Percentiles rank a stretch among this genome's conserved stretches.
Evolutionary conservation across 1,140 invertebrate genomes (phyloP).

Genomic region (Leptinotarsa lineolata): DNA sequence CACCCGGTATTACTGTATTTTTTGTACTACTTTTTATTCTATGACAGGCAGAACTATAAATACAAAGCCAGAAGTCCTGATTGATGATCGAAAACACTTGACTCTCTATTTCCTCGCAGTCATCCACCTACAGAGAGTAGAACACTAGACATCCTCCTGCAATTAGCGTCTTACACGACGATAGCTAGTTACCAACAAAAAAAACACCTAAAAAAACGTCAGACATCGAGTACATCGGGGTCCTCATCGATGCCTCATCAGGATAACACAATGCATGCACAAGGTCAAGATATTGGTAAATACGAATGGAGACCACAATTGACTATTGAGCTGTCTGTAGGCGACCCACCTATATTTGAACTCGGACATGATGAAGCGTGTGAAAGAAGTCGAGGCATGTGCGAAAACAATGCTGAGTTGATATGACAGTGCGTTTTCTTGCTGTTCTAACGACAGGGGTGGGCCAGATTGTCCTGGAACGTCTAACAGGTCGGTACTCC

Average conservation of each 20-base stretch:
- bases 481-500: conserved; percentile 9
- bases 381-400: conserved; percentile 36
- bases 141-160: background rate
- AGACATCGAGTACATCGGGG: background rate
- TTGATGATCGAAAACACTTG: background rate
- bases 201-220: background rate
- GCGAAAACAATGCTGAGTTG: conserved; percentile 33
- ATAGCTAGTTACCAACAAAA: background rate
- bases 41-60: no score
- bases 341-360: conserved; percentile 37
- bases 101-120: background rate
- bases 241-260: background rate
- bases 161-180: conserved; percentile 2
- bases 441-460: conserved; percentile 32
- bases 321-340: conserved; percentile 34
- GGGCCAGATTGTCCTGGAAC: conserved; percentile 29
- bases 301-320: conserved; percentile 28
- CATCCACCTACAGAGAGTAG: background rate
- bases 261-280: conserved; percentile 13
- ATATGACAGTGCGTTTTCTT: conserved; percentile 36
- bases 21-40: no score
- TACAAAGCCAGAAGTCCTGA: background rate
- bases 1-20: no score
- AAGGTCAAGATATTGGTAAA: conserved; percentile 37
- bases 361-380: conserved; percentile 36